Evolutionary conservation across 2,888 invertebrate genomes (phyloP).

Genomic region (Phragmatobia fuliginosa): DNA sequence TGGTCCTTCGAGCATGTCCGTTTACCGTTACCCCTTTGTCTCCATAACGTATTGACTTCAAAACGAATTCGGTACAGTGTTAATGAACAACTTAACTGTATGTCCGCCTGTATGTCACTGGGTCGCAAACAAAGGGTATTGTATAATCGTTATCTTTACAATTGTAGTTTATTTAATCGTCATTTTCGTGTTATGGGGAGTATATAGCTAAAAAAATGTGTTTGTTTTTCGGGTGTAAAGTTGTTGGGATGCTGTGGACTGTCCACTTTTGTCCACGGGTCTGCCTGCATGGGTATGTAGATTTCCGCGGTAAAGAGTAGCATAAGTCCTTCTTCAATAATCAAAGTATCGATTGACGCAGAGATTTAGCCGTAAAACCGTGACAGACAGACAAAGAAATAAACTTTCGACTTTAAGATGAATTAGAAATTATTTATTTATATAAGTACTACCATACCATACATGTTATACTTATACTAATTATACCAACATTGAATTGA

Average conservation of each 20-base stretch:
- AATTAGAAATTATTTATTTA: no score
- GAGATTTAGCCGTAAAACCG: no score
- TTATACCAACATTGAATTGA: no score
- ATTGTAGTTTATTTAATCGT: conserved; percentile 14
- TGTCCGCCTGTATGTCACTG: conserved; percentile 53
- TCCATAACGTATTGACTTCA: conserved; percentile 20
- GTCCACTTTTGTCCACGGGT: no score
- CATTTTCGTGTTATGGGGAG: conserved; percentile 11
- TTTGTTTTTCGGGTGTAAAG: background rate
- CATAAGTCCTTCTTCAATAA: no score
- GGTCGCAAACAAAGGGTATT: conserved; percentile 43
- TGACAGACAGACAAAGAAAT: no score
- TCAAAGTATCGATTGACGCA: no score
- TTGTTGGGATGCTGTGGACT: background rate
- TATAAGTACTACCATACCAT: no score
- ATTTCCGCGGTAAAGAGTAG: no score
- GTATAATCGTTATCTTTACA: conserved; percentile 35
- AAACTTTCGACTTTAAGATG: no score
- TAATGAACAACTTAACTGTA: conserved; percentile 44
- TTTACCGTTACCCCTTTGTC: conserved; percentile 61
- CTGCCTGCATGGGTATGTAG: no score
- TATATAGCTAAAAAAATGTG: background rate
- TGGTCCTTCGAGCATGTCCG: conserved; percentile 36
- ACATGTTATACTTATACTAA: no score
- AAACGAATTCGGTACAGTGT: conserved; percentile 22